phyloP scores from a whole-genome alignment of 1,140 invertebrate species.

The Papilio polyxenes region DNA sequence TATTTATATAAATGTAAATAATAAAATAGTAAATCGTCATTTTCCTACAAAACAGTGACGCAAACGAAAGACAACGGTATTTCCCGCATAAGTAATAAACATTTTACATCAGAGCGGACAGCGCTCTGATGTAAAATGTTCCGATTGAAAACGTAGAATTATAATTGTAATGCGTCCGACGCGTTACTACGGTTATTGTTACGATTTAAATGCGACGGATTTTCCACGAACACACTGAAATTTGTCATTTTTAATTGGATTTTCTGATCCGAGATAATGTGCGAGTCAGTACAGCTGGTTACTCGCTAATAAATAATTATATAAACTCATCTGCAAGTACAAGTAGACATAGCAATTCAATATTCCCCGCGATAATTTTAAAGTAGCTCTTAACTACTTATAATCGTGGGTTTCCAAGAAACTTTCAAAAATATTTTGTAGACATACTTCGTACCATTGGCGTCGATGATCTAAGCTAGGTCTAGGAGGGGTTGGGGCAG shows the following conservation, averaged over 20 bases:
- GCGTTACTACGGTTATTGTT: slow-evolving; percentile 31
- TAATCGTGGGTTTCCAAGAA: too few species aligned
- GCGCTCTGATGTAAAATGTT: slow-evolving; percentile 46
- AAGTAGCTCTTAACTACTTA: too few species aligned
- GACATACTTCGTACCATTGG: too few species aligned
- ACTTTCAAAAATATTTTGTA: too few species aligned
- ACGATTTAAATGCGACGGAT: slow-evolving; percentile 28
- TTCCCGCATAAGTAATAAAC: slow-evolving; percentile 49
- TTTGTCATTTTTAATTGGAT: slow-evolving; percentile 32
- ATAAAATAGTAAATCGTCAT: slow-evolving; percentile 32
- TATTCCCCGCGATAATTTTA: too few species aligned
- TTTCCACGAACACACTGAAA: slow-evolving; percentile 30
- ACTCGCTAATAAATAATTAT: slow-evolving; percentile 11
- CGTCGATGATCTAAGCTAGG: too few species aligned
- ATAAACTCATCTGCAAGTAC: not conserved
- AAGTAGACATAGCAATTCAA: not conserved
- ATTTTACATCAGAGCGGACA: too few species aligned
- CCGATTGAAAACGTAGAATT: slow-evolving; percentile 23
- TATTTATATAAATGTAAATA: slow-evolving; percentile 30
- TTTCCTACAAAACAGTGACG: slow-evolving; percentile 45
- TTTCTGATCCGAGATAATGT: slow-evolving; percentile 22
- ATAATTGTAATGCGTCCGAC: slow-evolving; percentile 36
- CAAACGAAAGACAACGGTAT: slow-evolving; percentile 48
- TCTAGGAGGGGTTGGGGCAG: too few species aligned
- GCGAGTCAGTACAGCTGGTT: not conserved